Evolutionary conservation across 2,797 vertebrate genomes (phyloP).

Genomic region (Macroramphosus scolopax): DNA sequence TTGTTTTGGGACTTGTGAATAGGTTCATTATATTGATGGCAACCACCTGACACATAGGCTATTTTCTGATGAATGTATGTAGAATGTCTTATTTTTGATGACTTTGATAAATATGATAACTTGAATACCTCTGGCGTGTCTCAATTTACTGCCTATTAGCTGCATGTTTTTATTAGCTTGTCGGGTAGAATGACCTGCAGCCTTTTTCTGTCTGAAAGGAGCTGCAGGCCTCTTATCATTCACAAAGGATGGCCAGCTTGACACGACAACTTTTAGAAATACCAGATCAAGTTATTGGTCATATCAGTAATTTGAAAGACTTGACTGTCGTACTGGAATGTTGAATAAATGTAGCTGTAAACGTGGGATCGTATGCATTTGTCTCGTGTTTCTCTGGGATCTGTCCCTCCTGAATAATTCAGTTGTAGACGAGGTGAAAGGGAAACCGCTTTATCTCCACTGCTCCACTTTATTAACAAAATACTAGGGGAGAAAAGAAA

Average conservation of each 20-base stretch:
- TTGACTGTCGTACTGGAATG: too few species aligned
- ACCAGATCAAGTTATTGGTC: background rate
- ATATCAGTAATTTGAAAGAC: too few species aligned
- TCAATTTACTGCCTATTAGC: slow-evolving; percentile 7
- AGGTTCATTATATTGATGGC: slow-evolving; percentile 47
- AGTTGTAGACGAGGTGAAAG: slow-evolving; percentile 49
- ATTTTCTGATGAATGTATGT: slow-evolving; percentile 72
- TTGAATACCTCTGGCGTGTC: slow-evolving; percentile 40
- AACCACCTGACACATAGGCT: slow-evolving; percentile 50
- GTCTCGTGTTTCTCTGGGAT: slow-evolving; percentile 1
- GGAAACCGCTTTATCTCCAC: slow-evolving; percentile 37
- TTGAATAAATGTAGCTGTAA: too few species aligned
- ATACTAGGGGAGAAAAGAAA: background rate
- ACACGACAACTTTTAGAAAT: background rate
- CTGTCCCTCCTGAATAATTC: slow-evolving; percentile 53
- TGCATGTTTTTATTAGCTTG: background rate
- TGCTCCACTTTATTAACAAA: slow-evolving; percentile 1
- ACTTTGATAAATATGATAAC: slow-evolving; percentile 74
- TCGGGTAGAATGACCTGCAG: too few species aligned
- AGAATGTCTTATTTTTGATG: slow-evolving; percentile 76
- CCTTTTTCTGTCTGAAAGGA: too few species aligned
- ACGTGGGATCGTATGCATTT: too few species aligned
- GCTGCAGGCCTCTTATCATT: too few species aligned
- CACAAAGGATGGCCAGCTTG: too few species aligned
- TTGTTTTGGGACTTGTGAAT: too few species aligned